Base-by-base conservation (phyloP, 1,140 invertebrate genomes). In the Manduca sexta region DNA sequence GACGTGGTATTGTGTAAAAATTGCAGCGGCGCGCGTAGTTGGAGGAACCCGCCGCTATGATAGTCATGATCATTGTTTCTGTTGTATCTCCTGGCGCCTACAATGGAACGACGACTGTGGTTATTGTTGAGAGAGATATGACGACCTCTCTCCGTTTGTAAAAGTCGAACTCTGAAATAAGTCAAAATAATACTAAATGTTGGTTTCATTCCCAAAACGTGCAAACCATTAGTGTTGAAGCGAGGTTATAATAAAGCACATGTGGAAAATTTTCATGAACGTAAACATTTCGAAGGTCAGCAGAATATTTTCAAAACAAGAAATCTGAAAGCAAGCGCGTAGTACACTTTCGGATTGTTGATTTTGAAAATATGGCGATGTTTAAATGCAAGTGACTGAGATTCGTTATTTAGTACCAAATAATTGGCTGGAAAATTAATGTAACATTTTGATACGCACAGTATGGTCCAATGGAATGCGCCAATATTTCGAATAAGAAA, bases 51-150 rank as follows among this genome's bases (percentile, higher is more conserved):
- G 59, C 70, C 42, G 69, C 69, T 72, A 74, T 58, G 37, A 81
- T 74, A 50, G 70, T 73, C 68, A 72, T 76, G 56, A 81, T 74
- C 74, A 81, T 80, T 63, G 17, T 52, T 66, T 33, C 50, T 51
- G 37, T 45, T 40, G 6, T 52, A 37, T 48, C 43, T 17, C 42
- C 33, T 35, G 10, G 35, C n/a, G 13, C 17, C 16, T 39, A 62
- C 37, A 15, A 64, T 31, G 17, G 60, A 62, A 12, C 60, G 60
- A 35, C 58, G 61, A 31, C 46, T 50, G 17, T 60, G 45, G 30
- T 14, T 40, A 47, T 52, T 54, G 3, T 45, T 12, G 33, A 42
- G 45, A 12, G 49, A 44, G 38, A 12, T 47, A 40, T 33, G 48
- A 39, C 34, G 7, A 34, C 45, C 33, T 12, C 33, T 42, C 40